Base-by-base conservation (phyloP, 2,113 vertebrate genomes). In the Rhipidura dahli region DNA sequence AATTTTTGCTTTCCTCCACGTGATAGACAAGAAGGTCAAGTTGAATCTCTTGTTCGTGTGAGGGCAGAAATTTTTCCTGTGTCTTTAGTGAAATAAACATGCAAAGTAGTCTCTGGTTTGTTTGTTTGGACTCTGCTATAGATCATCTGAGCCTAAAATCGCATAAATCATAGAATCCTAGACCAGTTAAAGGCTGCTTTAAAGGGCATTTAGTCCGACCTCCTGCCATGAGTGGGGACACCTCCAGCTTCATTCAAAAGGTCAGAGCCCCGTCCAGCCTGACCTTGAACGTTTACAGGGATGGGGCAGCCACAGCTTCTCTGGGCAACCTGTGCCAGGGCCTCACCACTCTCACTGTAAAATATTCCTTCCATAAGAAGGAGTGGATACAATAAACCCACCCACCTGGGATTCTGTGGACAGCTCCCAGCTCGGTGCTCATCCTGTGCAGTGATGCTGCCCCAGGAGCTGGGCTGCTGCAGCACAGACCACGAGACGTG, bases 341-440 rank as follows among this genome's bases (percentile, higher is more conserved):
- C 30, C 37, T n/a, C 39, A 2, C 39, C 61, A 30, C 24, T 11
- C 60, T 40, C 53, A 3, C 3, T 31, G 30, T 3, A 1, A 68
- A 68, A 22, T 3, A 68, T 31, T 54, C 40, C 20, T 22, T 26
- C 53, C 53, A 31, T 7, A 31, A 15, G 8, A 21, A 30, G 31
- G 27, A 37, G 5, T 0, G 13, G 39, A 21, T 1, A 3, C 17
- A 26, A 5, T 0, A 3, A 18, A 5, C 11, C 0, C 4, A 15
- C 5, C 30, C 19, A 24, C 22, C 19, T 5, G 63, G 33, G 80
- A 2, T 35, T 51, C 3, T 12, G 5, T 7, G 70, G 37, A 6
- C 73, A 50, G 5, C 40, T 77, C 66, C 42, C 0, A 0, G 24
- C 60, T 4, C 8, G 13, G 56, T 0, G 2, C 12, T 69, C 19